Percentiles rank a stretch among this genome's conserved stretches.
phyloP scores from a whole-genome alignment of 2,888 invertebrate genomes.

The Archaeoteleia sp. region DNA sequence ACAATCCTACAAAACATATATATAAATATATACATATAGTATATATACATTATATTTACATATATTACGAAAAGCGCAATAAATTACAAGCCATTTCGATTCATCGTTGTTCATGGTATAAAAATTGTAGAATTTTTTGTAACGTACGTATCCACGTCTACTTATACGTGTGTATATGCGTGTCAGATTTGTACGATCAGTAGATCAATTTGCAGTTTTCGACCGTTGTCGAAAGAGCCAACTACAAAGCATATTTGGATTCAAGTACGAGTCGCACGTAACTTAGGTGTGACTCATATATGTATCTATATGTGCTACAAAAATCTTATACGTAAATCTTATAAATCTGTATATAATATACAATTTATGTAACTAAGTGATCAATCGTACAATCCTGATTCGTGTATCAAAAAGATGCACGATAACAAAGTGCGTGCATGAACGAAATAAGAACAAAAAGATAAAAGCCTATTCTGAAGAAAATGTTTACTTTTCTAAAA shows the following conservation, averaged over 20 bases:
- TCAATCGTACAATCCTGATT: conserved; percentile 15
- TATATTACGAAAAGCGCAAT: conserved; percentile 49
- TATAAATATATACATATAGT: no score
- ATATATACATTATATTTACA: conserved; percentile 32
- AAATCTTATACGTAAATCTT: no score
- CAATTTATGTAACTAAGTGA: background rate
- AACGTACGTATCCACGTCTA: conserved; percentile 44
- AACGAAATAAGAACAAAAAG: conserved; percentile 26
- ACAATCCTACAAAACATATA: conserved; percentile 44
- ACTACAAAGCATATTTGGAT: no score
- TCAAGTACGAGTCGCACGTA: no score
- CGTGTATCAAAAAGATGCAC: conserved; percentile 13
- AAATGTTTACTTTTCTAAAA: conserved; percentile 51
- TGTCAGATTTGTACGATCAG: background rate
- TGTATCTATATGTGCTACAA: no score
- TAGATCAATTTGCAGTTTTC: no score
- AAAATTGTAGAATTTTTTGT: conserved; percentile 40
- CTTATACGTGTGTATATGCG: conserved; percentile 18
- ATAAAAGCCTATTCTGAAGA: conserved; percentile 42
- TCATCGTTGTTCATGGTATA: conserved; percentile 36
- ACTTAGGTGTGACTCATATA: no score
- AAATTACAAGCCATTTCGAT: conserved; percentile 41
- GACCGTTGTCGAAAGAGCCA: no score
- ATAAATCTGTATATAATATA: background rate
- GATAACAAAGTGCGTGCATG: conserved; percentile 28